phyloP scores from a whole-genome alignment of 2,113 vertebrate genomes.

The Heptranchias perlo region DNA sequence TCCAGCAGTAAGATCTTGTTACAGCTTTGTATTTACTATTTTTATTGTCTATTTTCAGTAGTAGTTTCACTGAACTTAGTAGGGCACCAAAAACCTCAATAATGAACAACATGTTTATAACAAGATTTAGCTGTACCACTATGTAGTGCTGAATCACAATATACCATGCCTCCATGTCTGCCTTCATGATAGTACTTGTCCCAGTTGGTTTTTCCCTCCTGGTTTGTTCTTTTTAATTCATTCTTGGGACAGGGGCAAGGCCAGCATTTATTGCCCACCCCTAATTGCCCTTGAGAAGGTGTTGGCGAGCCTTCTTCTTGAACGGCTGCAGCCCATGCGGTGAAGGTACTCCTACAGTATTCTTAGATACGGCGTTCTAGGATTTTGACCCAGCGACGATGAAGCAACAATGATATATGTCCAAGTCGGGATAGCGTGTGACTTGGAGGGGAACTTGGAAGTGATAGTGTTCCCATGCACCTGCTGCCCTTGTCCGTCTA shows the following conservation, averaged over 20 bases:
- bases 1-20: neutral
- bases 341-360: neutral
- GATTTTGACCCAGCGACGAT: neutral
- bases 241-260: neutral
- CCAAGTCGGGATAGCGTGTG: neutral
- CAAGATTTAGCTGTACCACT: neutral
- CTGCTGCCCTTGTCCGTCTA: neutral
- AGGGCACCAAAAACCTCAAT: neutral
- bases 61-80: neutral
- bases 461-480: neutral
- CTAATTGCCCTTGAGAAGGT: neutral
- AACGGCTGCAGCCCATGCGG: neutral
- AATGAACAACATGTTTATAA: neutral
- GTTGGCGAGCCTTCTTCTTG: neutral
- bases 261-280: neutral
- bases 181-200: neutral
- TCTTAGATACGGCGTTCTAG: neutral
- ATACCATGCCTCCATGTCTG: neutral
- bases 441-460: neutral
- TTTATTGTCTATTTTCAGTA: neutral
- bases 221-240: neutral
- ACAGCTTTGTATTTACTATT: neutral
- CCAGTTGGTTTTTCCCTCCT: too few species aligned
- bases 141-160: neutral
- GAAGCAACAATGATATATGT: neutral